phyloP scores from a whole-genome alignment of 2,888 invertebrate species.

The Thymelicus sylvestris region DNA sequence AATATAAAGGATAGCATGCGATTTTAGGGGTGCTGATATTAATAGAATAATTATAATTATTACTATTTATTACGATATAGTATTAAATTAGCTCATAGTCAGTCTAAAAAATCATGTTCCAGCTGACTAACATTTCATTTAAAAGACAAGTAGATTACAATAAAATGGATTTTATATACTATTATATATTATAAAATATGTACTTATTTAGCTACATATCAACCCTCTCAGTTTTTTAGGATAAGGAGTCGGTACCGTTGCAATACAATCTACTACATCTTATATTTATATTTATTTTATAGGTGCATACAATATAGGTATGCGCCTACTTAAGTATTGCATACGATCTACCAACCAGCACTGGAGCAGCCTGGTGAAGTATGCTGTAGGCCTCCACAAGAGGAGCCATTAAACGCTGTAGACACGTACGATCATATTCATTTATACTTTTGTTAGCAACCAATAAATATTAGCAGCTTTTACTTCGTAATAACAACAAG shows the following conservation, averaged over 20 bases:
- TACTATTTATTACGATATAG: no score
- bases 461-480: background rate
- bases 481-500: background rate
- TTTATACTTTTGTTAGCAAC: background rate
- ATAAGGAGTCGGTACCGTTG: background rate
- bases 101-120: no score
- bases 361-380: no score
- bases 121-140: no score
- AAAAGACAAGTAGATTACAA: no score
- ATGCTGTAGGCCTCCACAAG: no score
- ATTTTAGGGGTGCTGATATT: no score
- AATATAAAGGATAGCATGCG: no score
- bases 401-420: no score
- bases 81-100: no score
- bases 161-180: background rate
- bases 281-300: background rate
- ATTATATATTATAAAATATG: conserved; percentile 3
- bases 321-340: background rate
- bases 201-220: background rate
- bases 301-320: background rate
- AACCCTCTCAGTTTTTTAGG: background rate
- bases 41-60: no score
- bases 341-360: background rate
- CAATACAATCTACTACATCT: background rate
- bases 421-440: background rate